A percentile compares a stretch with the other conserved stretches of the same genome.
Conservation (phyloP, 1,140 invertebrate genomes). For the Cyclina sinensis region DNA sequence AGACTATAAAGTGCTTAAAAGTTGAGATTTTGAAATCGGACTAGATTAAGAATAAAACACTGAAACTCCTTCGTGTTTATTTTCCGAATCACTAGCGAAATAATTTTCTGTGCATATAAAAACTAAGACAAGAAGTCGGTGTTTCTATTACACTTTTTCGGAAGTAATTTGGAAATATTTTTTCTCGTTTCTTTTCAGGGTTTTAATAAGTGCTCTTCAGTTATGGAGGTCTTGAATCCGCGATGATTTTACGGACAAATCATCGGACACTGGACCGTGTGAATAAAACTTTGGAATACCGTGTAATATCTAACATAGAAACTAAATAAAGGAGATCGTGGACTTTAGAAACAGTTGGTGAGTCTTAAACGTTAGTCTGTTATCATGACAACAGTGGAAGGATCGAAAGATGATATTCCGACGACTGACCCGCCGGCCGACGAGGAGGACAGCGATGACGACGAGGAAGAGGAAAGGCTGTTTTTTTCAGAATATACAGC, state of each 20-base stretch:
- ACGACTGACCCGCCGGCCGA: slow-evolving; percentile 15
- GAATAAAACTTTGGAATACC: slow-evolving; percentile 1
- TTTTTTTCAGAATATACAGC: slow-evolving; percentile 63
- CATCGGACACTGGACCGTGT: neutral
- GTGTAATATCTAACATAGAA: neutral
- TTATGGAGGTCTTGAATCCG: neutral
- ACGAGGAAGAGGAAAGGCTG: slow-evolving; percentile 55
- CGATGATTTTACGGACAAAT: slow-evolving; percentile 16
- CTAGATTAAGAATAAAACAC: neutral
- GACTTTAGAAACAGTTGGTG: neutral
- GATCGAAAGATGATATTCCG: slow-evolving; percentile 38
- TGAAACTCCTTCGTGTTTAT: neutral
- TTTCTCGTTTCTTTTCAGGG: slow-evolving; percentile 21
- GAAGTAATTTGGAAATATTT: slow-evolving; percentile 13
- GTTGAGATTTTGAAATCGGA: slow-evolving; percentile 5
- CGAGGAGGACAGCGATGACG: slow-evolving; percentile 44
- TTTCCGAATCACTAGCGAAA: too few relatives aligned
- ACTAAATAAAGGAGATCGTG: neutral
- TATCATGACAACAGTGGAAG: slow-evolving; percentile 59
- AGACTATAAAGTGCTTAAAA: neutral
- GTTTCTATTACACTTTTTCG: too few relatives aligned
- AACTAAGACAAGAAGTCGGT: too few relatives aligned
- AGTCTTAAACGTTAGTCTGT: neutral
- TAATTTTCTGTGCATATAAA: too few relatives aligned
- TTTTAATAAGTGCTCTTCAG: slow-evolving; percentile 2